Evolutionary conservation across 2,888 invertebrate species (phyloP).

Genomic region (Ditylenchus weischeri): DNA sequence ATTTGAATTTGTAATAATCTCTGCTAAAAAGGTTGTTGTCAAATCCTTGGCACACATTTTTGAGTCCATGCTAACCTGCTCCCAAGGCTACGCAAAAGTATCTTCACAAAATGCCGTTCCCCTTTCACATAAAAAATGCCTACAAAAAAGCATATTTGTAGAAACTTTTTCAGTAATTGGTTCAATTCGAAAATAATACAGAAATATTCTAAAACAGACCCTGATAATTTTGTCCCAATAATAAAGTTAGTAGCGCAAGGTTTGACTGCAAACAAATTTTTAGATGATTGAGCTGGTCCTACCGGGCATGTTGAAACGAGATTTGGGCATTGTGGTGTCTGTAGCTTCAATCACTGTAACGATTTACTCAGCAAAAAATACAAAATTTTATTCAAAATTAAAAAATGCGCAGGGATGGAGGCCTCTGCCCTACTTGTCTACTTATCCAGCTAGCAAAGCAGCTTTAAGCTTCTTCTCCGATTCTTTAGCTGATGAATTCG

Average conservation of each 20-base stretch:
- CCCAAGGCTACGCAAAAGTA: too few relatives aligned
- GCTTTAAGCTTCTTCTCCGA: constrained; percentile 55
- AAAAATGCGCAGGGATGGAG: constrained; percentile 48
- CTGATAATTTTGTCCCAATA: too few relatives aligned
- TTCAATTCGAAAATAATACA: too few relatives aligned
- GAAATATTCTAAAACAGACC: too few relatives aligned
- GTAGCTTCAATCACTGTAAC: constrained; percentile 53
- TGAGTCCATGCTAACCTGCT: too few relatives aligned
- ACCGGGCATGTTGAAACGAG: constrained; percentile 54
- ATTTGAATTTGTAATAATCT: too few relatives aligned
- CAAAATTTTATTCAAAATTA: not conserved
- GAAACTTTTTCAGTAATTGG: too few relatives aligned
- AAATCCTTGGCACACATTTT: too few relatives aligned
- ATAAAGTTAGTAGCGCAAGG: not conserved
- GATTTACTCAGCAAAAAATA: not conserved
- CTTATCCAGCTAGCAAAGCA: constrained; percentile 56
- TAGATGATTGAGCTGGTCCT: constrained; percentile 54
- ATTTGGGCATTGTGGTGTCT: constrained; percentile 55
- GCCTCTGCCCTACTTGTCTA: constrained; percentile 55
- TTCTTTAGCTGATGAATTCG: constrained; percentile 52
- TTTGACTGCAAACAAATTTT: constrained; percentile 7
- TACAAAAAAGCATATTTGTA: too few relatives aligned
- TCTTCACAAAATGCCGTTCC: too few relatives aligned
- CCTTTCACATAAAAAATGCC: too few relatives aligned
- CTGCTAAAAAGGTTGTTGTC: too few relatives aligned